Conservation (phyloP, 2,888 invertebrate genomes). For the Scotopteryx bipunctaria region DNA sequence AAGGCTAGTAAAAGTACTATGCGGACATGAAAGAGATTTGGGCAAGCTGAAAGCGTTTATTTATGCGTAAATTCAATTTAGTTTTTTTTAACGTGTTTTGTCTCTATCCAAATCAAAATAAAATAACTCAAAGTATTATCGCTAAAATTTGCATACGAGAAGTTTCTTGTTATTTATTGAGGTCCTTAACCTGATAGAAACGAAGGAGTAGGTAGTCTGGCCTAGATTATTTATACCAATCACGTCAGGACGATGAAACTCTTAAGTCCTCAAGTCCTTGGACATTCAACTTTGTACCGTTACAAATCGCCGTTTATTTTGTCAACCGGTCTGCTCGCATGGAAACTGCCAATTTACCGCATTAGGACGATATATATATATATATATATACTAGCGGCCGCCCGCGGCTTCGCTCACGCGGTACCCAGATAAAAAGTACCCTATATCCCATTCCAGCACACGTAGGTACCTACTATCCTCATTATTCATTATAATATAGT, state of each 20-base stretch:
- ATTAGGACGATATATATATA: too few relatives aligned
- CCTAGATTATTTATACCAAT: constrained; percentile 36
- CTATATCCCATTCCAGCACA: too few relatives aligned
- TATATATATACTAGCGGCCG: too few relatives aligned
- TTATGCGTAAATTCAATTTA: not conserved
- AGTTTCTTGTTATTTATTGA: not conserved
- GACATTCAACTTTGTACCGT: constrained; percentile 48
- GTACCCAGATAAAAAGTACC: too few relatives aligned
- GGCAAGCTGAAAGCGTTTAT: constrained; percentile 4
- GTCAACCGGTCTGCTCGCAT: constrained; percentile 27
- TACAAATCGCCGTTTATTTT: constrained; percentile 38
- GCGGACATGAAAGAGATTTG: constrained; percentile 18
- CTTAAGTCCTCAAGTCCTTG: constrained; percentile 46
- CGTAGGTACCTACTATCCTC: too few relatives aligned
- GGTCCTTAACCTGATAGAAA: constrained; percentile 9
- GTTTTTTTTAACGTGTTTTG: not conserved
- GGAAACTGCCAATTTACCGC: too few relatives aligned
- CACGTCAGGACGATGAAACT: constrained; percentile 37
- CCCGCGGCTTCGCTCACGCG: too few relatives aligned
- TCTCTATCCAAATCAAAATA: not conserved
- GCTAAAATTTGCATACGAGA: not conserved
- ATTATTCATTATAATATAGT: too few relatives aligned
- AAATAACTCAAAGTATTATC: not conserved
- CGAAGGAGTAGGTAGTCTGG: constrained; percentile 2
- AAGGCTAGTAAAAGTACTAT: constrained; percentile 19